Conservation (phyloP, 1,140 invertebrate species). For the Neodiprion fabricii region DNA sequence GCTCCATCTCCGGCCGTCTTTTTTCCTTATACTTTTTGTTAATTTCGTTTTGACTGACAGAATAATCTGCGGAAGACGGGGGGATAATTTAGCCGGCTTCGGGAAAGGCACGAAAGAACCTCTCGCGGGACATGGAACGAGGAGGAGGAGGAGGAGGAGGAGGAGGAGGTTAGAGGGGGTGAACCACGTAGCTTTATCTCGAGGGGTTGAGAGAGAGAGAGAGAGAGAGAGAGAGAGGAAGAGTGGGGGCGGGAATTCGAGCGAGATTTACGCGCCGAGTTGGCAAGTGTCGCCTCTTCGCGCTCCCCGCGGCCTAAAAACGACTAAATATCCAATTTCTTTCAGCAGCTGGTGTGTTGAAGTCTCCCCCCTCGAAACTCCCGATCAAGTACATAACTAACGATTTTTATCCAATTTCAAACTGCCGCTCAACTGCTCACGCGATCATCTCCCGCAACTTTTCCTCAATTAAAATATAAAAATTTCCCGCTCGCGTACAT, state of each 20-base stretch:
- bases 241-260: background rate
- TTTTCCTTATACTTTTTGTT: constrained; percentile 25
- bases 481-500: too few species aligned
- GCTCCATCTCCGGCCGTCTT: constrained; percentile 13
- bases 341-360: background rate
- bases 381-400: too few species aligned
- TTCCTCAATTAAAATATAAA: too few species aligned
- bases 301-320: background rate
- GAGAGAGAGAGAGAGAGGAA: background rate
- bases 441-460: too few species aligned
- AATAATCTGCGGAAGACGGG: constrained; percentile 32
- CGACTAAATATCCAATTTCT: constrained; percentile 7
- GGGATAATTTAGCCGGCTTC: constrained; percentile 33
- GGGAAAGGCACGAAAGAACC: constrained; percentile 17
- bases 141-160: background rate
- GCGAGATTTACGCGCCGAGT: constrained; percentile 4
- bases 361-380: background rate
- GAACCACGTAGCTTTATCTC: background rate
- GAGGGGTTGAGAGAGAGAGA: background rate
- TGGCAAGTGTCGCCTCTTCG: background rate
- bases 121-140: background rate
- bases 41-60: constrained; percentile 37
- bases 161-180: background rate
- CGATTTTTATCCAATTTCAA: too few species aligned
- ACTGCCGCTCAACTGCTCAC: too few species aligned